phyloP scores from a whole-genome alignment of 2,113 vertebrate species.

The Myocastor coypus region DNA sequence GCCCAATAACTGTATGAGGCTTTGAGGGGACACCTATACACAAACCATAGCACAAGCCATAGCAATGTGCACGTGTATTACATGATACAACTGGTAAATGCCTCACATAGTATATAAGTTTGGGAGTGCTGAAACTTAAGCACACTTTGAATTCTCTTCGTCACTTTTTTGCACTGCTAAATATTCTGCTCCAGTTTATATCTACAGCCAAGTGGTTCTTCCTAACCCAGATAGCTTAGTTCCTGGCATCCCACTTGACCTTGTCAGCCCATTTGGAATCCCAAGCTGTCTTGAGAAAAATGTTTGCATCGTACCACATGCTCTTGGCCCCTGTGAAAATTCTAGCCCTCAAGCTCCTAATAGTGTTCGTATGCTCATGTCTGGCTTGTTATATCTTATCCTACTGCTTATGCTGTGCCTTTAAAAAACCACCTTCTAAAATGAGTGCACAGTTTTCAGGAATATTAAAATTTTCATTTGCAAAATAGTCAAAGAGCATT shows the following conservation, averaged over 20 bases:
- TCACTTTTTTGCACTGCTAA: not conserved
- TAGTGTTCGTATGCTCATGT: not conserved
- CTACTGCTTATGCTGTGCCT: not conserved
- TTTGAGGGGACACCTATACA: no score
- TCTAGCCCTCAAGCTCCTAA: not conserved
- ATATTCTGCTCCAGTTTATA: not conserved
- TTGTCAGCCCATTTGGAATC: not conserved
- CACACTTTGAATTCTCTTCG: not conserved
- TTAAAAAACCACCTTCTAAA: slow-evolving; percentile 31
- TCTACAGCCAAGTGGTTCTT: not conserved
- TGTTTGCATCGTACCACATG: rapidly evolving
- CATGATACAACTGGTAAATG: not conserved
- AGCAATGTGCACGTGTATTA: not conserved
- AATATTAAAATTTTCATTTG: slow-evolving; percentile 34
- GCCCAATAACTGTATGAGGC: no score
- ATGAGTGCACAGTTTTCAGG: slow-evolving; percentile 27
- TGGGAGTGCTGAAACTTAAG: not conserved
- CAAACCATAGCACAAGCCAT: no score
- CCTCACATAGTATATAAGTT: not conserved
- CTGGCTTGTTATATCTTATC: not conserved
- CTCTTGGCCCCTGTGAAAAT: not conserved
- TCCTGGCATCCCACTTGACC: not conserved
- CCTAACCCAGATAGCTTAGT: not conserved
- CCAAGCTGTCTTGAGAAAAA: not conserved
- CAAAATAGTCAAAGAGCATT: slow-evolving; percentile 56